Percentiles rank a stretch among this genome's conserved stretches.
These are phyloP conservation scores for Sturmia bella DNA, from an alignment of 2,888 invertebrate genomes.

Conservation along the genomic window DNA sequence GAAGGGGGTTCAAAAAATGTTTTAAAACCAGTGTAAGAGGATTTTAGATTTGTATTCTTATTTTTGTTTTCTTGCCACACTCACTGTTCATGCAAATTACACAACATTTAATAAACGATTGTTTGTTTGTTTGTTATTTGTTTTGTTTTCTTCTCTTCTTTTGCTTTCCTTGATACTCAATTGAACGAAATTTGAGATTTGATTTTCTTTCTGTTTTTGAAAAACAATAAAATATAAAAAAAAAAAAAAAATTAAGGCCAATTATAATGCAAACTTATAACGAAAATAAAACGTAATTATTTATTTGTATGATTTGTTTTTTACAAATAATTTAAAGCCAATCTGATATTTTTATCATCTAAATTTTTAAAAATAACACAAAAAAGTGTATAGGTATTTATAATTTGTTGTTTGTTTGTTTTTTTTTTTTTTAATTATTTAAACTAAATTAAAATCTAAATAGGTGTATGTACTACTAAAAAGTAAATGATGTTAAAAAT, in stretches of 20 bases:
- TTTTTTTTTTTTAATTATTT: too few species aligned
- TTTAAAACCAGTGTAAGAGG: constrained; percentile 45
- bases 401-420: too few species aligned
- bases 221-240: too few species aligned
- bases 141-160: too few species aligned
- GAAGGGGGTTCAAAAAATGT: too few species aligned
- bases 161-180: constrained; percentile 23
- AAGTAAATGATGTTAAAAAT: constrained; percentile 59
- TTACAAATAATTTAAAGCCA: constrained; percentile 64
- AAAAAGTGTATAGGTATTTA: constrained; percentile 8
- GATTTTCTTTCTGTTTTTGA: constrained; percentile 11
- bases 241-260: constrained; percentile 59
- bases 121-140: constrained; percentile 35
- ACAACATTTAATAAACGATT: constrained; percentile 49
- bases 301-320: constrained; percentile 38
- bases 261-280: constrained; percentile 55
- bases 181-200: constrained; percentile 31
- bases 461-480: constrained; percentile 64
- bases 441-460: constrained; percentile 64
- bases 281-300: constrained; percentile 43
- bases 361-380: constrained; percentile 59
- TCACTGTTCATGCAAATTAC: constrained; percentile 43
- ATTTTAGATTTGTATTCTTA: constrained; percentile 41
- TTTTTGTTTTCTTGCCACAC: constrained; percentile 47
- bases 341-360: constrained; percentile 53